Evolutionary conservation across 2,888 invertebrate genomes (phyloP), one percentile per base, ranked within the genome.

Genomic region (Tholera decimalis): DNA sequence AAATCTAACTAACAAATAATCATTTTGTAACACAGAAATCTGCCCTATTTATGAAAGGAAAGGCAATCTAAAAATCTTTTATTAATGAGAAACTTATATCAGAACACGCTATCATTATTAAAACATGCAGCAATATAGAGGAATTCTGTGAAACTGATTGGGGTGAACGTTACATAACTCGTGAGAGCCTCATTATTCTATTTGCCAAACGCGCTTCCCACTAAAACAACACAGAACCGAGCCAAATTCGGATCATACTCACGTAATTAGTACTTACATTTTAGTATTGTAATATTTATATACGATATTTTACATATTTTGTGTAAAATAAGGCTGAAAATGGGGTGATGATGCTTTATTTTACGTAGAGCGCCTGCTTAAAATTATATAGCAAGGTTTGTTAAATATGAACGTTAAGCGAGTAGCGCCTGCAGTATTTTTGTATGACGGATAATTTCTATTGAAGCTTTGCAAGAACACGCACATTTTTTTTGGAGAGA

Each of bases 151-250:
- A 65, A 70, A 77, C 61, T 83, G 67, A 82, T 83, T 81, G 80
- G 64, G 56, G 60, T 71, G 57, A 69, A 69, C 66, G 57, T 61
- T 59, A 66, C 62, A 78, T 76, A 79, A 82, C 79, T 82, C 83
- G 78, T 81, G 62, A 79, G 68, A 73, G 56, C 71, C 81, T 88
- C 88, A 86, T 89, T 89, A 88, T 85, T 85, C 62, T 86, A 88
- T 89, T 88, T 88, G 88, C 86, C 89, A 89, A 89, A 88, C 82
- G 84, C 65, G 79, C 60, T 84, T 80, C 80, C 73, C 69, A 79
- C 85, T 86, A 78, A 83, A 87, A 86, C 84, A 86, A 85, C 83
- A 80, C 80, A 69, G 79, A 53, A 58, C 64, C 79, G 85, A 84
- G 89, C 89, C 89, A 89, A 89, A 89, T 86, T 76, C 28, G 73